Evolutionary conservation across 2,888 invertebrate genomes (phyloP).

Genomic region (Parochlus steinenii): DNA sequence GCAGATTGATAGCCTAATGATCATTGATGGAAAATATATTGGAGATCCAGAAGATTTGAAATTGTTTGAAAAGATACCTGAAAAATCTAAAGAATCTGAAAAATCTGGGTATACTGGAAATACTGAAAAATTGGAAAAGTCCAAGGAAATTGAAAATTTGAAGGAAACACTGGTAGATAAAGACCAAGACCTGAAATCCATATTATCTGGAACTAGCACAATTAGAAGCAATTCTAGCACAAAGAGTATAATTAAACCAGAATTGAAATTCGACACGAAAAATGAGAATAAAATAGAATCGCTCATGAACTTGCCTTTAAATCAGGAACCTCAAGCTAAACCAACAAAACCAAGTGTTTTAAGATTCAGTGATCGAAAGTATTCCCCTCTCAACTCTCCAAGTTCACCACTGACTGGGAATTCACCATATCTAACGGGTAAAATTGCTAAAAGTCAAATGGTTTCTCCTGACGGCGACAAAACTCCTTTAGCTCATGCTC

Average conservation of each 20-base stretch:
- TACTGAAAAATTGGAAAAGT: slow-evolving; percentile 15
- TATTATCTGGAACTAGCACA: slow-evolving; percentile 9
- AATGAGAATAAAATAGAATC: slow-evolving; percentile 31
- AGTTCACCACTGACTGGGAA: too few relatives aligned
- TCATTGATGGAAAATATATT: slow-evolving; percentile 31
- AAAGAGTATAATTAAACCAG: slow-evolving; percentile 22
- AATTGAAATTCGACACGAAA: slow-evolving; percentile 26
- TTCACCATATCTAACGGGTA: too few relatives aligned
- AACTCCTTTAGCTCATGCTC: slow-evolving; percentile 15
- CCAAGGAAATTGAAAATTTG: neutral
- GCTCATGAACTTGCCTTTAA: slow-evolving; percentile 26
- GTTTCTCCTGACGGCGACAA: slow-evolving; percentile 8
- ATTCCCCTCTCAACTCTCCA: neutral
- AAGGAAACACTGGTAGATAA: slow-evolving; percentile 9
- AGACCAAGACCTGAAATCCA: slow-evolving; percentile 1
- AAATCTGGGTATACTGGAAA: neutral
- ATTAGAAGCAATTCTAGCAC: slow-evolving; percentile 18
- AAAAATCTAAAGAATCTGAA: too few relatives aligned
- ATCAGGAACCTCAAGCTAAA: slow-evolving; percentile 19
- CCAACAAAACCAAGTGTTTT: neutral
- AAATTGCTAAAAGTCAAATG: too few relatives aligned
- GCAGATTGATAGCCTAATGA: slow-evolving; percentile 41
- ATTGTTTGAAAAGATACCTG: slow-evolving; percentile 19
- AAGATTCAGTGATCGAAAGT: slow-evolving; percentile 4
- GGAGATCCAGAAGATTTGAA: slow-evolving; percentile 31